phyloP scores from a whole-genome alignment of 2,888 invertebrate species.

The Sesia bembeciformis region DNA sequence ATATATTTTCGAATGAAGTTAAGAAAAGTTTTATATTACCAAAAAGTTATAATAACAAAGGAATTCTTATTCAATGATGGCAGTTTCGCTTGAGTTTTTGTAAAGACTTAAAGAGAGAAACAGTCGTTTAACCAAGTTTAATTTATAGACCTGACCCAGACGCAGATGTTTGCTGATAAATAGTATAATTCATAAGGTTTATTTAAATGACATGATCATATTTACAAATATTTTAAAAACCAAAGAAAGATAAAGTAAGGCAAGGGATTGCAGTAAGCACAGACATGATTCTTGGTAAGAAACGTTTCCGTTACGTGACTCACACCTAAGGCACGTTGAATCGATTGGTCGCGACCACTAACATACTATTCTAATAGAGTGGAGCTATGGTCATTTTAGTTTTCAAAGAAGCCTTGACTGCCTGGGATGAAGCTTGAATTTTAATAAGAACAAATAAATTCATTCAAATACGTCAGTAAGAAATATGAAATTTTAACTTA shows the following conservation, averaged over 20 bases:
- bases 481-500: no score
- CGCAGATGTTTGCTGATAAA: slow-evolving; percentile 64
- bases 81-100: slow-evolving; percentile 37
- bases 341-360: slow-evolving; percentile 48
- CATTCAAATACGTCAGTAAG: no score
- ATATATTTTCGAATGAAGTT: no score
- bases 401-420: slow-evolving; percentile 32
- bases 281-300: slow-evolving; percentile 57
- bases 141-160: slow-evolving; percentile 36
- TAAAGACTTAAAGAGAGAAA: slow-evolving; percentile 28
- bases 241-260: slow-evolving; percentile 26
- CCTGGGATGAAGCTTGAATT: slow-evolving; percentile 20
- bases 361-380: slow-evolving; percentile 59
- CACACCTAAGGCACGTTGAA: slow-evolving; percentile 62
- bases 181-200: slow-evolving; percentile 21
- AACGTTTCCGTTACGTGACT: slow-evolving; percentile 72
- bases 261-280: slow-evolving; percentile 48
- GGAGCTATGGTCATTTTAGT: slow-evolving; percentile 41
- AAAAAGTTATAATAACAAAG: slow-evolving; percentile 17
- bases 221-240: slow-evolving; percentile 5
- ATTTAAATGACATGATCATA: slow-evolving; percentile 12
- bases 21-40: no score
- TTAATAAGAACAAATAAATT: slow-evolving; percentile 11
- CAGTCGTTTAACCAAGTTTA: slow-evolving; percentile 49
- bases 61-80: slow-evolving; percentile 29